phyloP scores from a whole-genome alignment of 2,888 invertebrate species.

The Caenorhabditis panamensis region DNA sequence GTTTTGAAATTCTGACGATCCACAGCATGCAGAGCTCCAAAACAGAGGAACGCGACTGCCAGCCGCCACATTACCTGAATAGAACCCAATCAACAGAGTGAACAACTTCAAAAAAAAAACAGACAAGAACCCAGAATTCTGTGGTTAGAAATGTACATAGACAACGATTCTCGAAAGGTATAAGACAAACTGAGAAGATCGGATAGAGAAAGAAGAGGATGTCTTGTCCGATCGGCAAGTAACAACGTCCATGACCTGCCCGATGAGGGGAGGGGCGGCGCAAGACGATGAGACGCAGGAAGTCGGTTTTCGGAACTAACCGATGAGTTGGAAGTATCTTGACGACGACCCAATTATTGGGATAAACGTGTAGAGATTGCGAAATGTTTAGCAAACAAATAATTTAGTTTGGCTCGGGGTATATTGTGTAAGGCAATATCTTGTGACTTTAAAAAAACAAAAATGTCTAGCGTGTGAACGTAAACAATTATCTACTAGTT shows the following conservation, averaged over 20 bases:
- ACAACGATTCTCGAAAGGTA: neutral
- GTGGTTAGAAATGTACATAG: neutral
- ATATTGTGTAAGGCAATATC: too few species aligned
- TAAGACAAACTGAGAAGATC: conserved; percentile 3
- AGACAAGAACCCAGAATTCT: neutral
- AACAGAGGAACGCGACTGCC: conserved; percentile 24
- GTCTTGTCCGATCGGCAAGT: neutral
- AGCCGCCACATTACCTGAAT: conserved; percentile 51
- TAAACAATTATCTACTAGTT: too few species aligned
- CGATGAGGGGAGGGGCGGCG: conserved; percentile 28
- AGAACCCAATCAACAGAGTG: neutral
- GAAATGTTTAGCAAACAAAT: neutral
- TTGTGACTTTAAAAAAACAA: too few species aligned
- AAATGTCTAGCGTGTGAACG: too few species aligned
- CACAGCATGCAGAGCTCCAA: conserved; percentile 53
- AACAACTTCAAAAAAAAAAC: neutral
- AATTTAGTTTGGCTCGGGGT: too few species aligned
- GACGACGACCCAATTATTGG: neutral
- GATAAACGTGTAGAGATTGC: neutral
- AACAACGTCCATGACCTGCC: conserved; percentile 50
- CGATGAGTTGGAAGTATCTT: conserved; percentile 46
- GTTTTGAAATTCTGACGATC: conserved; percentile 73
- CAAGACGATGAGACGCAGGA: conserved; percentile 29
- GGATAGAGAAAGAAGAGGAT: neutral
- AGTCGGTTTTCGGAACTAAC: conserved; percentile 19